Base-by-base conservation (phyloP, 2,797 vertebrate genomes). In the Tangara arthus region DNA sequence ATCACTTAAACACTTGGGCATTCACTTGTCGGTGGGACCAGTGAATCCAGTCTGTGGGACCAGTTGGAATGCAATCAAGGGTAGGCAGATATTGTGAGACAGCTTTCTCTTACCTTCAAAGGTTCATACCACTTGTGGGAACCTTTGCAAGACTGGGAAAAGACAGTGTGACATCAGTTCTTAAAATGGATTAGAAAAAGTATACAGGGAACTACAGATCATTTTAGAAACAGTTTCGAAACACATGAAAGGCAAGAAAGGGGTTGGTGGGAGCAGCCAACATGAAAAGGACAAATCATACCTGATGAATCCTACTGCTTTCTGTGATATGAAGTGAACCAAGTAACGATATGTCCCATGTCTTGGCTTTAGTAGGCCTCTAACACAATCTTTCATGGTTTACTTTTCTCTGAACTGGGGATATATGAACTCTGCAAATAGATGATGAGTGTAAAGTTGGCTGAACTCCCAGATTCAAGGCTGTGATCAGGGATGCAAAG, bases 341-440 rank as follows among this genome's bases (percentile, higher is more conserved):
- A 68, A 34, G 24, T 41, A 32, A 17, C 11, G 6, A 32, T 1
- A 0, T 65, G 37, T 42, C 2, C 1, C 27, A 8, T 59, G 34
- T 32, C 28, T 55, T 83, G 60, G 46, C 34, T 84, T 84, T 78
- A 30, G 34, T 50, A 24, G 32, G 17, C 44, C 49, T 71, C 37
- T 76, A 50, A 49, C 28, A n/a, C 11, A 41, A 21, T 32, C 20
- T 84, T 21, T 41, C 3, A 1, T n/a, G n/a, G 23, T 23, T 78
- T 37, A 15, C 18, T 76, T 90, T 60, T 53, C 42, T 46, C 26
- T 4, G 3, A 46, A n/a, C 18, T 65, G 60, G 34, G 46, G 42
- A 60, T 72, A 50, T 26, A 57, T 0, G 5, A 42, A 15, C 16
- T 86, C 15, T 88, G 39, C 50, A 83, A 75, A 46, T 27, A 64